Percentiles rank a stretch among this genome's conserved stretches.
Evolutionary conservation across 1,140 invertebrate genomes (phyloP).

Genomic region (Drosophila pectinifera): DNA sequence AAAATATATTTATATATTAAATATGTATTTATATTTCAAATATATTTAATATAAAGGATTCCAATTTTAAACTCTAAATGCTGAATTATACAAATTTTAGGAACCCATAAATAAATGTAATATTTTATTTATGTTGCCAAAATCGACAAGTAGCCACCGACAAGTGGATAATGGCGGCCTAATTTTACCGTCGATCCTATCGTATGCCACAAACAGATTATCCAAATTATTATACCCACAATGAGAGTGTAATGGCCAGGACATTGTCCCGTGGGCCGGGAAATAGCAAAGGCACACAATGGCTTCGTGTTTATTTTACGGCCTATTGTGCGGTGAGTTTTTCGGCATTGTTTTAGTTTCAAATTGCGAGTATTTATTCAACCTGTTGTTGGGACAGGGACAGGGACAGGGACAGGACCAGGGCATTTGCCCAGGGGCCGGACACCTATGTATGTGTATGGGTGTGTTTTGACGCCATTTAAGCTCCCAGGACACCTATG

Average conservation of each 20-base stretch:
- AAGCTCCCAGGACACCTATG: slow-evolving; percentile 25
- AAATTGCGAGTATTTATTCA: slow-evolving; percentile 56
- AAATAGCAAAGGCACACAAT: slow-evolving; percentile 18
- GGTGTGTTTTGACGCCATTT: slow-evolving; percentile 39
- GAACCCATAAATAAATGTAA: no score
- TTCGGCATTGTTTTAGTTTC: slow-evolving; percentile 57
- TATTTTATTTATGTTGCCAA: background rate
- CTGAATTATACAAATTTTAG: no score
- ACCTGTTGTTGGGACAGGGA: slow-evolving; percentile 30
- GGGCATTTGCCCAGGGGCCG: slow-evolving; percentile 36
- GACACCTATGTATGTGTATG: background rate
- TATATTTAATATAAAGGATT: no score
- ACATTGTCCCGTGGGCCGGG: slow-evolving; percentile 3
- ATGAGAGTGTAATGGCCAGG: slow-evolving; percentile 2
- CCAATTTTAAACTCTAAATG: no score
- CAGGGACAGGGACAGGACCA: slow-evolving; percentile 3
- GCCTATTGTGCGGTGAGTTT: slow-evolving; percentile 31
- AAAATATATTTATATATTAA: no score
- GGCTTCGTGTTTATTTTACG: slow-evolving; percentile 22
- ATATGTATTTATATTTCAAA: no score
- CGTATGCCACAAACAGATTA: background rate
- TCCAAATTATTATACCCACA: slow-evolving; percentile 1
- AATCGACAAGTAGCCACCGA: background rate
- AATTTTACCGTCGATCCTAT: background rate
- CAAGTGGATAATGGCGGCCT: background rate